Conservation (phyloP, 2,113 vertebrate species). For the Cebus imitator region DNA sequence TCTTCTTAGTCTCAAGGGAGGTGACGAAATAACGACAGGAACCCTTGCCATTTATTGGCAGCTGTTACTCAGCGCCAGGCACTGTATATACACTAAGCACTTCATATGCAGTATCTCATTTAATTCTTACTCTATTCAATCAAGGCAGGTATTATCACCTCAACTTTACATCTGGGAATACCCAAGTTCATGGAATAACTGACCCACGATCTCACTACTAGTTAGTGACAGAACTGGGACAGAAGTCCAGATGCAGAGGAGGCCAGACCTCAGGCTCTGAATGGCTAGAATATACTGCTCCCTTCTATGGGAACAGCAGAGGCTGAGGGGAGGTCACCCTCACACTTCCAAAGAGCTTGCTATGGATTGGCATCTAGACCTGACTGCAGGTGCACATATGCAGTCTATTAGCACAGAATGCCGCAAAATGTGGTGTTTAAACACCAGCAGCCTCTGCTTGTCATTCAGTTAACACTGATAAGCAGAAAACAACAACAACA, state of each 20-base stretch:
- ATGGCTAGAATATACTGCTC: rapidly evolving
- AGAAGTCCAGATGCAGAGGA: too few species aligned
- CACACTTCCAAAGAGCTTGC: not conserved
- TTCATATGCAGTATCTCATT: not conserved
- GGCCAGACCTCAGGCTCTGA: not conserved
- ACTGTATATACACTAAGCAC: not conserved
- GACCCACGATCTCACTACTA: not conserved
- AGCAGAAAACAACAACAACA: not conserved
- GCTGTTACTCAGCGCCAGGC: not conserved
- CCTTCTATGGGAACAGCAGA: not conserved
- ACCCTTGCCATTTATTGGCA: not conserved
- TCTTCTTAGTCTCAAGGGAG: not conserved
- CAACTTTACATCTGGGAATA: not conserved
- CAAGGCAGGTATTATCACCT: not conserved
- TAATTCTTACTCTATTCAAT: not conserved
- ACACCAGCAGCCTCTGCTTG: not conserved
- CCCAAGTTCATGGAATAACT: not conserved
- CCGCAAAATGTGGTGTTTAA: not conserved
- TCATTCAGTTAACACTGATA: not conserved
- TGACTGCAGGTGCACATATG: not conserved
- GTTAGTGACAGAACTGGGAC: not conserved
- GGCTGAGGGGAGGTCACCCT: not conserved
- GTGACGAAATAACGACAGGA: not conserved
- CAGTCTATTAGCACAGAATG: not conserved
- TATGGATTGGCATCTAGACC: not conserved